Base-by-base conservation (phyloP, 2,113 vertebrate species). In the Alexandromys fortis region DNA sequence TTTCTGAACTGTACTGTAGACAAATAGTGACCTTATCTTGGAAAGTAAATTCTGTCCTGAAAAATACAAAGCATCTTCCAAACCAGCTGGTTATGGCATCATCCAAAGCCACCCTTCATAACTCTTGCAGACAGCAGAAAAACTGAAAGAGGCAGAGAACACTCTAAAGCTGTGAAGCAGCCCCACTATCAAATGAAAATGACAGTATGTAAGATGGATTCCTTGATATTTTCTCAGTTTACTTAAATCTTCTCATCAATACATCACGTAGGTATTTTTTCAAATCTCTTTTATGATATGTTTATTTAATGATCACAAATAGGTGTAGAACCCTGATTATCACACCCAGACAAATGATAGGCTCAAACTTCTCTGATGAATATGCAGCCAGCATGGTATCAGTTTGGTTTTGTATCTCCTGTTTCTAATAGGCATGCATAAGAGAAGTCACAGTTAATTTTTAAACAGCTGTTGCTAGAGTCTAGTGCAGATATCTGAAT, bases 391-490 rank as follows among this genome's bases (percentile, higher is more conserved):
- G 28, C 7, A 4, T 86, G 38, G 0, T 5, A 63, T 35, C 73
- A 30, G 91, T 77, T 89, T 77, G 12, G 33, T 96, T 86, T 78
- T 47, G 68, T 68, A 95, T 91, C 9, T 77, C 45, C 90, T 93
- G 61, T 19, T 33, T 67, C 94, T 78, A 47, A 55, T 58, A 93
- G 17, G n/a, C 45, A 76, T 90, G 33, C 61, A 70, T 63, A 26
- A 91, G 86, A 89, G 26, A 88, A 21, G 3, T 61, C 10, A 76
- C 10, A 72, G 55, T 75, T 94, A 68, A 86, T 89, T 85, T 88
- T 79, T 26, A 86, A 95, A 76, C 35, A 78, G 38, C 3, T 86
- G 9, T 90, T 75, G 77, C 65, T 78, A 65, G 13, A 92, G 61
- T 90, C 52, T 90, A 95, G 7, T 87, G 76, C 6, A 88, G 19